A percentile compares a stretch with the other conserved stretches of the same genome.
phyloP scores from a whole-genome alignment of 2,797 vertebrate species.

The Syndactyla subalaris region DNA sequence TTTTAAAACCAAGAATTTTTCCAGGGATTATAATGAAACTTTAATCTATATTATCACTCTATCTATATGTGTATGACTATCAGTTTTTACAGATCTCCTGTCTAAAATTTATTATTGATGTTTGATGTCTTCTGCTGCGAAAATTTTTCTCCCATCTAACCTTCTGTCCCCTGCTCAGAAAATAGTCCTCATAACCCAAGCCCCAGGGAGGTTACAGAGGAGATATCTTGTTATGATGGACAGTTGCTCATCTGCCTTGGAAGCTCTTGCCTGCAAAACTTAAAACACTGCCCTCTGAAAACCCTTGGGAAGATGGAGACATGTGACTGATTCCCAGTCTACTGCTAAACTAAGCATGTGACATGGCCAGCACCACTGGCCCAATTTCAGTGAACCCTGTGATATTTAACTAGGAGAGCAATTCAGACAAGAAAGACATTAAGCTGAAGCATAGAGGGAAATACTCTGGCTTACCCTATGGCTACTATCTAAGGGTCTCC shows the following conservation, averaged over 20 bases:
- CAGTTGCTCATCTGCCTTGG: neutral
- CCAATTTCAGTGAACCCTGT: neutral
- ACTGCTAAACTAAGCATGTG: neutral
- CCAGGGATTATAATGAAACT: neutral
- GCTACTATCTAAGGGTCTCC: neutral
- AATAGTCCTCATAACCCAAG: neutral
- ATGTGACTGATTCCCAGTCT: neutral
- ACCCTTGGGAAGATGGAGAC: neutral
- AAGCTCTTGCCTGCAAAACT: neutral
- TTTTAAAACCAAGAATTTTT: neutral
- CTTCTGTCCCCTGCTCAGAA: neutral
- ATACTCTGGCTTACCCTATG: neutral
- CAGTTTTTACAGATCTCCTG: neutral
- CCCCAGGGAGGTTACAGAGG: neutral
- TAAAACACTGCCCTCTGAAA: neutral
- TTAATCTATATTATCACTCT: neutral
- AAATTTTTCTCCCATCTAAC: neutral
- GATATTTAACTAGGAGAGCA: neutral
- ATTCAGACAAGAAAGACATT: neutral
- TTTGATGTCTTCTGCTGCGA: neutral
- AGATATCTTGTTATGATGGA: neutral
- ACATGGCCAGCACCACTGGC: neutral
- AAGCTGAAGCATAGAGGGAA: neutral
- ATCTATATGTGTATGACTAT: neutral
- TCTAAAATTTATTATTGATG: neutral